Evolutionary conservation across 2,888 invertebrate species (phyloP).

Genomic region (Ichneumon xanthorius): DNA sequence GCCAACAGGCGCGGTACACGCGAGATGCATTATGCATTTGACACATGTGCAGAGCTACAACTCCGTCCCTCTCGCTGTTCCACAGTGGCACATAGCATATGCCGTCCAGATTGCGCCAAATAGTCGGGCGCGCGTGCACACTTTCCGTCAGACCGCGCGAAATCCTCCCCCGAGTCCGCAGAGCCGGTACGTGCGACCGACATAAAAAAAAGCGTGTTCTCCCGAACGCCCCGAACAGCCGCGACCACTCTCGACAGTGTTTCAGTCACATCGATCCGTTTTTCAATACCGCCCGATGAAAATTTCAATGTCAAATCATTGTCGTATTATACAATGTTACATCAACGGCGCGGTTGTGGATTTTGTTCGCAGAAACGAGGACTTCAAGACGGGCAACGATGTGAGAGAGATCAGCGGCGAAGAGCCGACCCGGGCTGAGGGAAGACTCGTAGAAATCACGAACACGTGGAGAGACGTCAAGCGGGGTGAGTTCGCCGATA

Average conservation of each 20-base stretch:
- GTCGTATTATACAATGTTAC: background rate
- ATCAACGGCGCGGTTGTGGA: background rate
- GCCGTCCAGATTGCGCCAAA: conserved; percentile 55
- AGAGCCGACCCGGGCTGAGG: conserved; percentile 63
- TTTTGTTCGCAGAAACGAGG: conserved; percentile 71
- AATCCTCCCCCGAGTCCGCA: background rate
- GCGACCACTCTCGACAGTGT: background rate
- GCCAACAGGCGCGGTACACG: conserved; percentile 44
- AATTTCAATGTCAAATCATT: background rate
- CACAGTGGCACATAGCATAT: conserved; percentile 16
- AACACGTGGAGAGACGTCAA: conserved; percentile 83
- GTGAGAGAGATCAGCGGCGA: conserved; percentile 71
- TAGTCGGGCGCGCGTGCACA: conserved; percentile 42
- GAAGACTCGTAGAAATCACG: conserved; percentile 82
- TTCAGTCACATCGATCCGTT: background rate
- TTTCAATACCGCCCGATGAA: background rate
- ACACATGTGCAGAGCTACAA: conserved; percentile 69
- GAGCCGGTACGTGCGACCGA: conserved; percentile 24
- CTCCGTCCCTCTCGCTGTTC: conserved; percentile 21
- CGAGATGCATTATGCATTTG: conserved; percentile 74
- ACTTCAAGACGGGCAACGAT: conserved; percentile 71
- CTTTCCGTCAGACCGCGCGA: conserved; percentile 15
- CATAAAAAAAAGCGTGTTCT: conserved; percentile 20
- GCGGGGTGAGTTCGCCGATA: conserved; percentile 79
- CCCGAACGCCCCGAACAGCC: background rate